Conservation (phyloP, 1,140 invertebrate species). For the Drosophila saltans region DNA sequence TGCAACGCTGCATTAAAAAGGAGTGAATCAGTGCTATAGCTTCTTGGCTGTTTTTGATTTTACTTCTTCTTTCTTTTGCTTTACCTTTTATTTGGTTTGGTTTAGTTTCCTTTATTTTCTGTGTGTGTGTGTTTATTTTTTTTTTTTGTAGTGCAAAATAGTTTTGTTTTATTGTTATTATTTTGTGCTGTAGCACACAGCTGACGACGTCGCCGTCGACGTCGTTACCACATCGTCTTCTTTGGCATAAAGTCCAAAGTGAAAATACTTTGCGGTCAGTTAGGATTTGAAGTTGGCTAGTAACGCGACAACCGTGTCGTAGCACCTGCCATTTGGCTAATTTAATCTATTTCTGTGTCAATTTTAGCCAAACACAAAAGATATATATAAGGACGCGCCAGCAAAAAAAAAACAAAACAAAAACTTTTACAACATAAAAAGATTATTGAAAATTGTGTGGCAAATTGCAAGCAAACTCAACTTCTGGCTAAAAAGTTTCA, state of each 20-base stretch:
- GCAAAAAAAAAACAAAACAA: too few relatives aligned
- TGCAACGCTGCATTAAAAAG: constrained; percentile 55
- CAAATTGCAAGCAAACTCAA: too few relatives aligned
- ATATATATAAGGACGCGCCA: too few relatives aligned
- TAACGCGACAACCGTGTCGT: constrained; percentile 54
- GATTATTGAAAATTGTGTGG: too few relatives aligned
- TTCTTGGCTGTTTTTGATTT: constrained; percentile 30
- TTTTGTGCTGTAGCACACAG: constrained; percentile 35
- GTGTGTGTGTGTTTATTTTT: constrained; percentile 34
- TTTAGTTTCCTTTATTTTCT: constrained; percentile 59
- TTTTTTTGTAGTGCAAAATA: constrained; percentile 49
- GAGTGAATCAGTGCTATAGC: constrained; percentile 1
- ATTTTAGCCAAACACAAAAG: background rate
- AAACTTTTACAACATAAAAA: too few relatives aligned
- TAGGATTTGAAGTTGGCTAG: constrained; percentile 75
- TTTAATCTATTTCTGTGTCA: constrained; percentile 1
- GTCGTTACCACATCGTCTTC: constrained; percentile 28
- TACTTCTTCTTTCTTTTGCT: constrained; percentile 36
- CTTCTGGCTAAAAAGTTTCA: too few relatives aligned
- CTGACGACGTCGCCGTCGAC: constrained; percentile 65
- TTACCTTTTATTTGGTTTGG: constrained; percentile 56
- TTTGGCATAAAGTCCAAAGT: constrained; percentile 74
- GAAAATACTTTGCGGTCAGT: constrained; percentile 81
- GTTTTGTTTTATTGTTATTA: constrained; percentile 67
- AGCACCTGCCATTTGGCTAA: constrained; percentile 40